phyloP scores from a whole-genome alignment of 2,113 vertebrate genomes.

The Tetrax tetrax region DNA sequence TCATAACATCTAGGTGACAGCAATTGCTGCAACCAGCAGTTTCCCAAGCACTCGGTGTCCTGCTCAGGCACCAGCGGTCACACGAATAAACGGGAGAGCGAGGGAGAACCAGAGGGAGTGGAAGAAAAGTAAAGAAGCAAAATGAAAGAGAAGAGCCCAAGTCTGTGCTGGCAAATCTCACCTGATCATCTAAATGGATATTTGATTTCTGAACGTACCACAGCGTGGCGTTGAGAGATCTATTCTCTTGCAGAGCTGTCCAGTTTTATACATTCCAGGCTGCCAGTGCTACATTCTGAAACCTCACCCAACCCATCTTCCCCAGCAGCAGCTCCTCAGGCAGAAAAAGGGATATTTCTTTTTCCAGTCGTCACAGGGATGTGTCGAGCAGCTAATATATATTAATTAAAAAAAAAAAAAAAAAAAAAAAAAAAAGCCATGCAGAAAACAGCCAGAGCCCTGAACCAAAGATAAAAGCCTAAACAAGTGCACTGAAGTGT shows the following conservation, averaged over 20 bases:
- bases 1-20: neutral
- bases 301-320: neutral
- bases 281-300: neutral
- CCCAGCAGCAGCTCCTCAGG: neutral
- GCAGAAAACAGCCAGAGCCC: neutral
- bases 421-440: neutral
- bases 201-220: neutral
- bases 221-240: neutral
- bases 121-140: neutral
- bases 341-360: neutral
- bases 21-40: neutral
- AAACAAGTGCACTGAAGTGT: conserved; percentile 48
- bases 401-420: neutral
- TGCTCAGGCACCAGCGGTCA: neutral
- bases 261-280: neutral
- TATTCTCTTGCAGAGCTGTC: neutral
- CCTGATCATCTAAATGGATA: neutral
- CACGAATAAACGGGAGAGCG: neutral
- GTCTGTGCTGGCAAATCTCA: neutral
- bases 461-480: conserved; percentile 24
- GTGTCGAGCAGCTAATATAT: neutral
- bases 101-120: neutral
- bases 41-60: neutral
- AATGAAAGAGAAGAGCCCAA: neutral
- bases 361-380: conserved; percentile 6